Evolutionary conservation across 2,797 vertebrate genomes (phyloP).

Genomic region (Distichodus sexfasciatus): DNA sequence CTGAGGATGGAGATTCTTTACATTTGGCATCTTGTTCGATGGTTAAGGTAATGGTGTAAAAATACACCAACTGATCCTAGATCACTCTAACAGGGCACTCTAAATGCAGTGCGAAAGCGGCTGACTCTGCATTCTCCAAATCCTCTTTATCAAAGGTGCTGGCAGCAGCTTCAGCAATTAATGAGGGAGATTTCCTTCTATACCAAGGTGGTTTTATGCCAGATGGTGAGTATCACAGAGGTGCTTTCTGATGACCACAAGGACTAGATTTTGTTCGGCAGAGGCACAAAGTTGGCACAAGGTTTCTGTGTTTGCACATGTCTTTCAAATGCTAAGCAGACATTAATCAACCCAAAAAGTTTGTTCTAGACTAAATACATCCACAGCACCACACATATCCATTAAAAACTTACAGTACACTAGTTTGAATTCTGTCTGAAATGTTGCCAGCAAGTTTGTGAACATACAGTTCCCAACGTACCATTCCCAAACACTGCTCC

Average conservation of each 20-base stretch:
- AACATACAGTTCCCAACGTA: too few species aligned
- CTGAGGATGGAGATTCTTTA: too few species aligned
- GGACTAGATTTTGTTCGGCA: not conserved
- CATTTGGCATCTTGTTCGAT: not conserved
- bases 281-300: not conserved
- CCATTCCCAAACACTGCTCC: too few species aligned
- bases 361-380: too few species aligned
- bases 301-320: too few species aligned
- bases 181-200: slow-evolving; percentile 72
- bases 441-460: too few species aligned
- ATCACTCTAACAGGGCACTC: slow-evolving; percentile 3
- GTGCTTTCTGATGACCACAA: slow-evolving; percentile 58
- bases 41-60: not conserved
- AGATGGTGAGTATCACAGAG: slow-evolving; percentile 37
- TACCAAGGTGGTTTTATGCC: slow-evolving; percentile 67
- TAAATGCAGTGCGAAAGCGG: slow-evolving; percentile 36
- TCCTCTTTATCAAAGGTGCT: slow-evolving; percentile 76
- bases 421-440: too few species aligned
- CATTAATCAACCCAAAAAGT: too few species aligned
- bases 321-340: too few species aligned
- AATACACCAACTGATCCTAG: not conserved
- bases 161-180: slow-evolving; percentile 76
- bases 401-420: too few species aligned
- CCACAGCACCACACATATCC: too few species aligned
- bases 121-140: slow-evolving; percentile 69